Percentiles rank a stretch among this genome's conserved stretches.
Conservation (phyloP, 2,797 vertebrate genomes). For the Australoheros facetus region DNA sequence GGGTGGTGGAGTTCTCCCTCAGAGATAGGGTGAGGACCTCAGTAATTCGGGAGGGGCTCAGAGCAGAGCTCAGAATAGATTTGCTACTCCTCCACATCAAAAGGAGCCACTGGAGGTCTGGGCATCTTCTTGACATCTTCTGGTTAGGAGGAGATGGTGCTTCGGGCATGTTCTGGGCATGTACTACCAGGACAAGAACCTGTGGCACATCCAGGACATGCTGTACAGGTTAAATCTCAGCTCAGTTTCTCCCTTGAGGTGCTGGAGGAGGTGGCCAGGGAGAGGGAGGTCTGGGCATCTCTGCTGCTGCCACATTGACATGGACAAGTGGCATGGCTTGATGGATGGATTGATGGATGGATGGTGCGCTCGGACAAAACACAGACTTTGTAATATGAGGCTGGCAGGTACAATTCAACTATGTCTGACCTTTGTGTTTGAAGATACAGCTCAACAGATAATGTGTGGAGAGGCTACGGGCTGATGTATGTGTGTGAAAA, state of each 20-base stretch:
- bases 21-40: background rate
- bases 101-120: background rate
- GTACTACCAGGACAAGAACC: background rate
- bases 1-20: background rate
- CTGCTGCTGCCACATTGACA: background rate
- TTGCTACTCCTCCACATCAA: background rate
- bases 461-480: too few relatives aligned
- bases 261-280: background rate
- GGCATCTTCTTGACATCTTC: too few relatives aligned
- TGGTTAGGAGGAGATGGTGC: too few relatives aligned
- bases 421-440: too few relatives aligned
- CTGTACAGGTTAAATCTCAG: background rate
- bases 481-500: too few relatives aligned
- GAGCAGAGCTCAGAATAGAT: background rate
- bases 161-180: background rate
- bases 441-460: too few relatives aligned
- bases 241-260: background rate
- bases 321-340: background rate
- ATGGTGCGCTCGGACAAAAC: background rate
- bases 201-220: background rate
- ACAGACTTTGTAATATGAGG: background rate
- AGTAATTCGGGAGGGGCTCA: background rate
- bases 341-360: rapidly evolving
- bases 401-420: background rate
- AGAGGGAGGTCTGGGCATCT: background rate